phyloP scores from a whole-genome alignment of 2,113 vertebrate genomes.

The Gymnogyps californianus region DNA sequence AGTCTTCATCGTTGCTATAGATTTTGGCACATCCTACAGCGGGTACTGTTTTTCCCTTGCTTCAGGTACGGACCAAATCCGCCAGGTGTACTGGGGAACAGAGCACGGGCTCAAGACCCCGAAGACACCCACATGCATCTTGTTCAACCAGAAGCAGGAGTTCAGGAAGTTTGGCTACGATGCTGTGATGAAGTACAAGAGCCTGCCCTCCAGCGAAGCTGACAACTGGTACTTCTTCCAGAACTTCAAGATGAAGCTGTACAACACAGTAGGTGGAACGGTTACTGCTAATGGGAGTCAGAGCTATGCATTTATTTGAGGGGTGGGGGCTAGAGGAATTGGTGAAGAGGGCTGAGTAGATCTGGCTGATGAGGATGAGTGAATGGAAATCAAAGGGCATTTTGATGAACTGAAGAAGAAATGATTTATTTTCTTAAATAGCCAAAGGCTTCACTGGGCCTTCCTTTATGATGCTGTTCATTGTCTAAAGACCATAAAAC shows the following conservation, averaged over 20 bases:
- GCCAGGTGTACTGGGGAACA: neutral
- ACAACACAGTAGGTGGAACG: neutral
- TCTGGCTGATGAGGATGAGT: neutral
- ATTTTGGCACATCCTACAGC: slow-evolving; percentile 30
- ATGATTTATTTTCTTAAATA: neutral
- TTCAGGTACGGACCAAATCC: neutral
- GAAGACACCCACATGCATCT: neutral
- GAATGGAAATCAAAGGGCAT: neutral
- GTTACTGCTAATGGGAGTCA: neutral
- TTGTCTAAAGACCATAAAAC: neutral
- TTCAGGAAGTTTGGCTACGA: slow-evolving; percentile 50
- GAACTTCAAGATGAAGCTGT: slow-evolving; percentile 59
- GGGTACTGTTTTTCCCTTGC: slow-evolving; percentile 37
- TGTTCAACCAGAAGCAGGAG: slow-evolving; percentile 29
- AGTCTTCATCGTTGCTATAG: neutral
- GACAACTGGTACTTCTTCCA: slow-evolving; percentile 26
- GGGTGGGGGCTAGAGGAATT: neutral
- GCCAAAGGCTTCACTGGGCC: neutral
- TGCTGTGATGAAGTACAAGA: slow-evolving; percentile 25
- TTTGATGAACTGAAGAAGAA: neutral
- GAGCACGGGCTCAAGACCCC: neutral
- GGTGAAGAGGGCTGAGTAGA: neutral
- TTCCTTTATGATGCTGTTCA: neutral
- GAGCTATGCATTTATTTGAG: neutral
- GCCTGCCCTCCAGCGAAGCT: neutral